Percentiles rank a stretch among this genome's conserved stretches.
These are phyloP conservation scores for Saguinus imperator DNA, from an alignment of 2,113 vertebrate species.

Conservation along the genomic window DNA sequence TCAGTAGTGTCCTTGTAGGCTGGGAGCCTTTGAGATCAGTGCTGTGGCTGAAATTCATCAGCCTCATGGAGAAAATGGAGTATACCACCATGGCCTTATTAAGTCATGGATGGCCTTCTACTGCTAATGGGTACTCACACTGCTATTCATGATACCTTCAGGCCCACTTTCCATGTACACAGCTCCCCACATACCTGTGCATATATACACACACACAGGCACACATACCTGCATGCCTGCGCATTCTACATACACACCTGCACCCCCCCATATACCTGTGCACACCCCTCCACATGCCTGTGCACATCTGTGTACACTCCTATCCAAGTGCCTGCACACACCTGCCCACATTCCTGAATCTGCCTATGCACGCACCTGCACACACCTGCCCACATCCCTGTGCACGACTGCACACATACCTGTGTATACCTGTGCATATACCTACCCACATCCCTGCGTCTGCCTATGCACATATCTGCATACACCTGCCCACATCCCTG, in stretches of 20 bases:
- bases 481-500: too few relatives aligned
- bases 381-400: not conserved
- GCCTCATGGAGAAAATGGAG: not conserved
- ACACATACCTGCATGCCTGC: not conserved
- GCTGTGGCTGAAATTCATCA: not conserved
- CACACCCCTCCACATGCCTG: not conserved
- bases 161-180: too few relatives aligned
- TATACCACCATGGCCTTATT: fast-evolving
- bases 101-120: not conserved
- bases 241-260: too few relatives aligned
- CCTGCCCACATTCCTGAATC: not conserved
- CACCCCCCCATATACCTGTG: not conserved
- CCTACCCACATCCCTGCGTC: not conserved
- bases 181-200: not conserved
- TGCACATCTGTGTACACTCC: not conserved
- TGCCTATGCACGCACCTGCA: not conserved
- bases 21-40: not conserved
- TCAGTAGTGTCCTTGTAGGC: not conserved
- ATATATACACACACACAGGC: not conserved
- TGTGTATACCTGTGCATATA: not conserved
- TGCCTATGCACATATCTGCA: too few relatives aligned
- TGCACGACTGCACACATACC: not conserved
- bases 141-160: too few relatives aligned
- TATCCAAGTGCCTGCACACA: too few relatives aligned
- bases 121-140: not conserved